These are phyloP conservation scores for Rhogogaster chlorosoma DNA, from an alignment of 2,888 invertebrate species.

Conservation along the genomic window DNA sequence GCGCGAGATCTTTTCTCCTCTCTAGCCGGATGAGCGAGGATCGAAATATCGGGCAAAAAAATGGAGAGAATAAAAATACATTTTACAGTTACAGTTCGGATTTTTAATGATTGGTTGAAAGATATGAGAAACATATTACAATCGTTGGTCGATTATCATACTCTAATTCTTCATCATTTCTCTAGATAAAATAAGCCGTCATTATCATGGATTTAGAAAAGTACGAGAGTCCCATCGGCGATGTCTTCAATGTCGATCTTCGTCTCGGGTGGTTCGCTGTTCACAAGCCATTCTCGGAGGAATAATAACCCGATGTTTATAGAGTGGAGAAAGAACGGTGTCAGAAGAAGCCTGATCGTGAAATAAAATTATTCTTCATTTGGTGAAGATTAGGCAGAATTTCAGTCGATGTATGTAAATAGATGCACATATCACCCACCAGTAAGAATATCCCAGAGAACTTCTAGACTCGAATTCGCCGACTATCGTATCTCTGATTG, in stretches of 20 bases:
- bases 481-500: constrained; percentile 63
- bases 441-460: constrained; percentile 61
- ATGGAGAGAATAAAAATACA: too few relatives aligned
- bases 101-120: too few relatives aligned
- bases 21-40: not conserved
- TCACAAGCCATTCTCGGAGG: constrained; percentile 53
- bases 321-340: constrained; percentile 51
- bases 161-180: too few relatives aligned
- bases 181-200: too few relatives aligned
- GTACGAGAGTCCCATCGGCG: constrained; percentile 54
- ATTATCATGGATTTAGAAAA: constrained; percentile 49
- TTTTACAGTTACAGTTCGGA: too few relatives aligned
- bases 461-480: constrained; percentile 59
- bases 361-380: constrained; percentile 7
- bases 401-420: too few relatives aligned
- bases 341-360: constrained; percentile 51
- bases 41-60: too few relatives aligned
- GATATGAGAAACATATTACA: too few relatives aligned
- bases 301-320: constrained; percentile 51
- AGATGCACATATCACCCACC: constrained; percentile 54
- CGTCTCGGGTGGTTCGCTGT: constrained; percentile 54
- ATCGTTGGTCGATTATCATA: not conserved
- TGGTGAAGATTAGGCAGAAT: not conserved
- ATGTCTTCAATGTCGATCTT: constrained; percentile 56
- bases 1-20: not conserved